Conservation (phyloP, 2,888 invertebrate genomes). For the Cataglyphis livida region DNA sequence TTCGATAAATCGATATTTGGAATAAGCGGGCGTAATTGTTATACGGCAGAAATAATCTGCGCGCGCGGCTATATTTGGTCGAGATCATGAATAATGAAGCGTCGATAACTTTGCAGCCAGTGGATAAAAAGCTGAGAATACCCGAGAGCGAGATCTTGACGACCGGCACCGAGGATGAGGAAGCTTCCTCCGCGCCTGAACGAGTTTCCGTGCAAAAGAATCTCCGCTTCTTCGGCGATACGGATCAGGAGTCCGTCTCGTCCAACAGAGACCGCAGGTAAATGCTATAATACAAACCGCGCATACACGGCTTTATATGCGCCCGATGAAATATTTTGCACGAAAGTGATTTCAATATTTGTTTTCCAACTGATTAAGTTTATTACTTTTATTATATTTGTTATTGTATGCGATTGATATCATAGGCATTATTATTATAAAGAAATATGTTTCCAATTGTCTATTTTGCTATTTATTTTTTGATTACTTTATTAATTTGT, state of each 20-base stretch:
- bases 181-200: conserved; percentile 83
- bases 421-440: not conserved
- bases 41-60: conserved; percentile 42
- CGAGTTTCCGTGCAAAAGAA: conserved; percentile 87
- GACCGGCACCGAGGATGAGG: conserved; percentile 88
- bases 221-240: conserved; percentile 94
- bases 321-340: conserved; percentile 6
- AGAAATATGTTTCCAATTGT: not conserved
- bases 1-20: conserved; percentile 51
- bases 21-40: conserved; percentile 55
- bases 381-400: not conserved
- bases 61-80: conserved; percentile 28
- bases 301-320: conserved; percentile 15
- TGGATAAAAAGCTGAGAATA: conserved; percentile 83
- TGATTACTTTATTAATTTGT: not conserved
- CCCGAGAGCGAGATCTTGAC: conserved; percentile 85
- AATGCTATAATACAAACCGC: conserved; percentile 32
- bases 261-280: conserved; percentile 83
- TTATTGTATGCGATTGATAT: not conserved
- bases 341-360: conserved; percentile 27
- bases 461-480: not conserved
- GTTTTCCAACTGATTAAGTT: not conserved
- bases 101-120: conserved; percentile 75
- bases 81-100: conserved; percentile 55
- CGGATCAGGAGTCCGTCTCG: conserved; percentile 90